Evolutionary conservation across 2,888 invertebrate genomes (phyloP), one percentile per base, ranked within the genome.

Genomic region (Conomelus anceps): DNA sequence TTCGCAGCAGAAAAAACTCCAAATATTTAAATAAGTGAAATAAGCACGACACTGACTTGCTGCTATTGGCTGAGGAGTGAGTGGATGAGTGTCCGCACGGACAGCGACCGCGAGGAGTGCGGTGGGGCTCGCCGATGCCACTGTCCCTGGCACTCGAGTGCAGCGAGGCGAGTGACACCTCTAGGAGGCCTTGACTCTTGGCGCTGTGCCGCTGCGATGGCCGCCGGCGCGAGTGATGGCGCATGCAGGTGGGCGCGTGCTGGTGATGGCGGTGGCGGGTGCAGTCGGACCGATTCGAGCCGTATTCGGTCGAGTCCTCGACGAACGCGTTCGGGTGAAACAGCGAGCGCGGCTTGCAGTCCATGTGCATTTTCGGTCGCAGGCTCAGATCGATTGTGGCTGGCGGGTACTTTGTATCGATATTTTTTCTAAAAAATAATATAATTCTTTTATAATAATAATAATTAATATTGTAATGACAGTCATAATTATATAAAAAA

Each of bases 91-190:
- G 95, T 23, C 95, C 96, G 92, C 96, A 96, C 11, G 95, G 95
- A 92, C 96, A 96, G 90, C 94, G 93, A 23, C 91, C 91, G 84
- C 91, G 89, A 0, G 41, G 63, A 0, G 22, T 26, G n/a, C 91
- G 90, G 3, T 90, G 90, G 23, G 91, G 90, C 23, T 91, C 91
- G 91, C 93, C 96, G 91, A 97, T 96, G 89, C 97, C 97, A 87
- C 97, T 97, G 94, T 97, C 97, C 92, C 96, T 96, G 22, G 97
- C 96, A 92, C 97, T 97, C 92, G 97, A 97, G 94, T 97, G 96
- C 92, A 97, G 94, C 91, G 97, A 97, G 92, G 96, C 96, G 93
- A 96, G 95, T 91, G 97, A 96, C 89, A 96, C 96, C 93, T 97
- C 97, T 91, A 95, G 93, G 90, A 91, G 90, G 22, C 94, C 94